Evolutionary conservation across 2,888 invertebrate species (phyloP), one percentile per base, ranked within the genome.

Genomic region (Odiellus spinosus): DNA sequence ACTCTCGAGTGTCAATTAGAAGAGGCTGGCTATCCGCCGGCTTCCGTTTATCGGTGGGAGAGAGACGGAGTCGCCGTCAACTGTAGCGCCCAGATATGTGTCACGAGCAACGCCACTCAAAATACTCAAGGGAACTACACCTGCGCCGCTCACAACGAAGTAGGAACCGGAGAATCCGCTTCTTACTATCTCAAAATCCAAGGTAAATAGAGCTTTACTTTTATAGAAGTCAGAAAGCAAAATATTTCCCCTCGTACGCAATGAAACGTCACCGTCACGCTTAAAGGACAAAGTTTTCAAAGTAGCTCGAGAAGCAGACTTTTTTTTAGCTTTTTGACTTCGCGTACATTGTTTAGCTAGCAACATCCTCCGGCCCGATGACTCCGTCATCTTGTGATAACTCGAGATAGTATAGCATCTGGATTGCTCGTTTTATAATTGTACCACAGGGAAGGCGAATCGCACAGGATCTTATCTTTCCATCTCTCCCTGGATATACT

Each of bases 101-200:
- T 21, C 15, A 48, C 50, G 48, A 47, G 43, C 54, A 81, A 84
- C 0, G 87, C 86, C 12, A 80, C 82, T 12, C 68, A 91, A 52
- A 82, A 84, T 63, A 82, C 84, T 42, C 75, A 85, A 51, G 83
- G 84, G 58, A 85, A 85, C 71, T 90, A 87, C 70, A 82, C 85
- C 1, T 93, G 93, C 62, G 75, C 79, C 55, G 87, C 87, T 0
- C 75, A 76, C 65, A 90, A 86, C 65, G 77, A 80, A 11, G 86
- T 85, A 1, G 91, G 90, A 0, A 77, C 79, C 56, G 81, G 83
- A 44, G 73, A 73, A 47, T 71, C 76, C 43, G 79, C 77, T 18
- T 75, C 74, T 33, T 73, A 76, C 20, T 44, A 48, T 15, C 44
- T 56, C 15, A 49, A 55, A 21, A 49, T 52, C 15, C 53, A 51